A percentile compares a stretch with the other conserved stretches of the same genome.
Conservation (phyloP, 1,140 invertebrate species). For the Caenorhabditis elegans region DNA sequence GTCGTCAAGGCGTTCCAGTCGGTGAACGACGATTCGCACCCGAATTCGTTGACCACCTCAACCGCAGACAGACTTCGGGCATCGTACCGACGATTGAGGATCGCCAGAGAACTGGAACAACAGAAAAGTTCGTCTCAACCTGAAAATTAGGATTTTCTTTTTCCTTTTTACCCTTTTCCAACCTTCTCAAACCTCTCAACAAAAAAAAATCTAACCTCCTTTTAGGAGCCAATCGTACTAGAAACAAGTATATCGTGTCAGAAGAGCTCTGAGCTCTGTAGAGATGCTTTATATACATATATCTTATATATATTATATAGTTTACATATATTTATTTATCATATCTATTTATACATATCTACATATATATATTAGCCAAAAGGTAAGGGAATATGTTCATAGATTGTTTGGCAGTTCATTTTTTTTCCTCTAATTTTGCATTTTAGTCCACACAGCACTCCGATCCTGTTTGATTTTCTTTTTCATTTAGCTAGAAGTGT, state of each 20-base stretch:
- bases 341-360: not conserved
- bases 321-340: not conserved
- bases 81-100: slow-evolving; percentile 42
- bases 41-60: slow-evolving; percentile 47
- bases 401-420: not conserved
- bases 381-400: not conserved
- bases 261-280: too few species aligned
- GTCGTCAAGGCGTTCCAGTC: slow-evolving; percentile 52
- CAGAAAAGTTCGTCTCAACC: slow-evolving; percentile 48
- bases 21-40: slow-evolving; percentile 39
- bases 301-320: not conserved
- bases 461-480: not conserved
- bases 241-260: too few species aligned
- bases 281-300: not conserved
- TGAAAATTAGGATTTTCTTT: too few species aligned
- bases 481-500: too few species aligned
- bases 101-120: slow-evolving; percentile 49
- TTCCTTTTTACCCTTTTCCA: too few species aligned
- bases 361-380: not conserved
- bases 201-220: too few species aligned
- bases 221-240: too few species aligned
- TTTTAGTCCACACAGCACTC: not conserved
- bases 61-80: slow-evolving; percentile 50
- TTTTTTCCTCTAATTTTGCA: not conserved
- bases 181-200: too few species aligned